phyloP scores from a whole-genome alignment of 1,140 invertebrate species.

The Spodoptera frugiperda region DNA sequence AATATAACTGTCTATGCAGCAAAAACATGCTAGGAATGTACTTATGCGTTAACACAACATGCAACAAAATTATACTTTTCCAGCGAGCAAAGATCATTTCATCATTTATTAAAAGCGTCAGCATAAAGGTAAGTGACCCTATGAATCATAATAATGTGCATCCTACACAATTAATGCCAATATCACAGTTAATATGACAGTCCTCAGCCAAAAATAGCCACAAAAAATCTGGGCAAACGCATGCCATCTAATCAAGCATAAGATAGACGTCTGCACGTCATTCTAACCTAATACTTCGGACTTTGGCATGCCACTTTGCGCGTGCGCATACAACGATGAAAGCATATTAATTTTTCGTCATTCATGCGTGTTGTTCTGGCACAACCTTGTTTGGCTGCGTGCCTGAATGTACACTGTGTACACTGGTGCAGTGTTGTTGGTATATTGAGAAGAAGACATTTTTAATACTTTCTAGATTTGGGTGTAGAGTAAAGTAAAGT shows the following conservation, averaged over 20 bases:
- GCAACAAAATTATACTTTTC: no score
- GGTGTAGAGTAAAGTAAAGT: no score
- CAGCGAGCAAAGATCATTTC: no score
- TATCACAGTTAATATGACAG: no score
- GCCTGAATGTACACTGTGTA: slow-evolving; percentile 23
- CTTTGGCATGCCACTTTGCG: slow-evolving; percentile 12
- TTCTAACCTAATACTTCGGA: slow-evolving; percentile 7
- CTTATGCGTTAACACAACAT: no score
- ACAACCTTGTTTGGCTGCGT: slow-evolving; percentile 5
- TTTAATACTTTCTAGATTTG: background rate
- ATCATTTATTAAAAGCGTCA: no score
- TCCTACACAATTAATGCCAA: no score
- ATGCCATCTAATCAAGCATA: background rate
- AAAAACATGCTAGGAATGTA: no score
- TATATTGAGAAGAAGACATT: background rate
- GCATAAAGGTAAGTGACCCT: no score
- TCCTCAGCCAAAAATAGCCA: background rate
- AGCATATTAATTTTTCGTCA: slow-evolving; percentile 40
- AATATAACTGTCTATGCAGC: no score
- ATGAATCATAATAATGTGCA: no score
- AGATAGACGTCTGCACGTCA: background rate
- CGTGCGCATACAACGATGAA: slow-evolving; percentile 23
- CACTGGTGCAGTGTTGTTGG: background rate
- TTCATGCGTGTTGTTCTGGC: slow-evolving; percentile 40
- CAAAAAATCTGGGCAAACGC: background rate